Conservation (phyloP, 2,797 vertebrate genomes). For the Phyllotis vaccarum region DNA sequence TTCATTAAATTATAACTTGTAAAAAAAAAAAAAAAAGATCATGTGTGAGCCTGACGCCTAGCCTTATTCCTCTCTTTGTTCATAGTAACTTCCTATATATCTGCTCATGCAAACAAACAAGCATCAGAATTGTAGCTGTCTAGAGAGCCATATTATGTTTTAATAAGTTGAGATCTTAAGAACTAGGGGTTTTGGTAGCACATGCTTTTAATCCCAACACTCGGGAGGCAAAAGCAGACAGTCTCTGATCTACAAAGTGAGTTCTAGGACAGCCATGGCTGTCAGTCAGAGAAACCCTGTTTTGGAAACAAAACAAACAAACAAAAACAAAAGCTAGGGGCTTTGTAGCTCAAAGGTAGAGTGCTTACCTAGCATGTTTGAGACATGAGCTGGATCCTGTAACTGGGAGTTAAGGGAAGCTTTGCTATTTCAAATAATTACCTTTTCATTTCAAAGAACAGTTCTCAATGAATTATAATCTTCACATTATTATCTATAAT, state of each 20-base stretch:
- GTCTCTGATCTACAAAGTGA: not conserved
- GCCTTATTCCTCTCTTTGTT: not conserved
- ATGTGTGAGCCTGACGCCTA: not conserved
- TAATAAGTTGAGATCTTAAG: not conserved
- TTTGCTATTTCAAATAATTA: not conserved
- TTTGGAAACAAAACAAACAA: not conserved
- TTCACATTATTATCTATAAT: conserved; percentile 33
- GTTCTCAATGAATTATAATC: conserved; percentile 29
- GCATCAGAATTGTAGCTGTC: conserved; percentile 28
- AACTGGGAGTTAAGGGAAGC: not conserved
- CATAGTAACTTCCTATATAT: not conserved
- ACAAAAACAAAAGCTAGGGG: not conserved
- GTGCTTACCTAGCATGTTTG: not conserved
- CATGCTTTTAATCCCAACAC: not conserved
- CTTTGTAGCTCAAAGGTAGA: not conserved
- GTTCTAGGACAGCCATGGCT: not conserved
- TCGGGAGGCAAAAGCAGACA: not conserved
- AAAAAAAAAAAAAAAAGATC: not conserved
- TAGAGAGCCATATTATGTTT: conserved; percentile 23
- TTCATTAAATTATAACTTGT: conserved; percentile 37
- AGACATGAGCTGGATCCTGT: not conserved
- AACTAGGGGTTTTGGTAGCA: not conserved
- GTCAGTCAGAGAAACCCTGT: not conserved
- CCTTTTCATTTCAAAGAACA: conserved; percentile 46
- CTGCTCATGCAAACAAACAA: not conserved